phyloP scores from a whole-genome alignment of 1,140 invertebrate genomes.

The Galendromus occidentalis region DNA sequence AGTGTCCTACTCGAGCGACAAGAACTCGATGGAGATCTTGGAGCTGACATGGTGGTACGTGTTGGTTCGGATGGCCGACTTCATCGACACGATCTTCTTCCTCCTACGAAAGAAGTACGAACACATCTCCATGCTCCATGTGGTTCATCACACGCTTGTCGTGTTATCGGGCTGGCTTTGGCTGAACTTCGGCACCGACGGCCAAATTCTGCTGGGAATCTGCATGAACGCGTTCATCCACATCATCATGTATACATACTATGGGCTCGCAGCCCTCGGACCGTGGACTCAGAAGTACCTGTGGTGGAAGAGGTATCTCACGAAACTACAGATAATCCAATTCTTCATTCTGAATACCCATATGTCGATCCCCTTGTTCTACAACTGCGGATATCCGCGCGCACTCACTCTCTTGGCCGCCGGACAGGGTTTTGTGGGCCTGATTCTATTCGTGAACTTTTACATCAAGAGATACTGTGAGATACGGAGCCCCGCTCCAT shows the following conservation, averaged over 20 bases:
- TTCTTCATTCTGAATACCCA: constrained; percentile 6
- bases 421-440: background rate
- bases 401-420: background rate
- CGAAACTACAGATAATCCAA: constrained; percentile 30
- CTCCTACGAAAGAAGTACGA: constrained; percentile 71
- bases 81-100: constrained; percentile 40
- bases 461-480: background rate
- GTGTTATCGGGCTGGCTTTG: constrained; percentile 85
- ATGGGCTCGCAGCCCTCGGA: constrained; percentile 31
- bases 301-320: constrained; percentile 37
- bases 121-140: constrained; percentile 77
- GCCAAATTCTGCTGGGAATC: background rate
- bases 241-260: constrained; percentile 34
- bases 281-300: constrained; percentile 30
- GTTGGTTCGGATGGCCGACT: background rate
- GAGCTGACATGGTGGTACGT: constrained; percentile 3
- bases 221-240: constrained; percentile 63
- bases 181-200: constrained; percentile 45
- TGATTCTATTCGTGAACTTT: background rate
- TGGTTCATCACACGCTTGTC: constrained; percentile 86
- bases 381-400: background rate
- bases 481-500: too few species aligned
- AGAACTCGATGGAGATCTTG: constrained; percentile 5
- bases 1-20: background rate
- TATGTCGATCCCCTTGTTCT: background rate